Percentiles rank a stretch among this genome's conserved stretches.
Evolutionary conservation across 2,113 vertebrate species (phyloP).

Genomic region (Cephalopholis sonnerati): DNA sequence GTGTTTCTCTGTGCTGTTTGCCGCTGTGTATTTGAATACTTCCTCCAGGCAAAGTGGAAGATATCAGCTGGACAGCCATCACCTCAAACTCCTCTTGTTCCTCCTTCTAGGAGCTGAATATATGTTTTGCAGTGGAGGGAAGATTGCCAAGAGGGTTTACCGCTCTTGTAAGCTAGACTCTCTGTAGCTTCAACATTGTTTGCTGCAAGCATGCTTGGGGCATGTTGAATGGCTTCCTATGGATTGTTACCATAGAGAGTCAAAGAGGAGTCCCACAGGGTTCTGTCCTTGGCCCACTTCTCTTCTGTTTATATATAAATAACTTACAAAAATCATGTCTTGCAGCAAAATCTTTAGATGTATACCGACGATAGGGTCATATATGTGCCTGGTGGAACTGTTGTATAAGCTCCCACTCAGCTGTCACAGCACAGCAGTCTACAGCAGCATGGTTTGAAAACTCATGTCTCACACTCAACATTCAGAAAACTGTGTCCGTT

Average conservation of each 20-base stretch:
- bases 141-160: neutral
- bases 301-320: neutral
- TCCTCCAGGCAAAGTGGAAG: neutral
- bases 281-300: neutral
- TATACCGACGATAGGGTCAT: neutral
- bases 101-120: neutral
- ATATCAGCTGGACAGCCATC: constrained; percentile 14
- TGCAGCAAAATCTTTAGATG: neutral
- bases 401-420: neutral
- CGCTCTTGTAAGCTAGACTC: neutral
- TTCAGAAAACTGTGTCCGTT: neutral
- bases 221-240: neutral
- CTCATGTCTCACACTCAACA: neutral
- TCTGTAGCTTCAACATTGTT: neutral
- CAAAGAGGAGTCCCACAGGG: constrained; percentile 3
- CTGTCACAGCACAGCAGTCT: neutral
- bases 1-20: neutral
- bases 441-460: neutral
- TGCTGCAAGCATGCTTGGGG: neutral
- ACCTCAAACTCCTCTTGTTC: constrained; percentile 14
- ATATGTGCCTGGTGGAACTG: neutral
- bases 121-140: neutral
- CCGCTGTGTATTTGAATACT: constrained; percentile 5
- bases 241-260: neutral
- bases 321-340: neutral